These are phyloP conservation scores for Herpailurus yagouaroundi DNA, from an alignment of 2,113 vertebrate genomes.

Conservation along the genomic window DNA sequence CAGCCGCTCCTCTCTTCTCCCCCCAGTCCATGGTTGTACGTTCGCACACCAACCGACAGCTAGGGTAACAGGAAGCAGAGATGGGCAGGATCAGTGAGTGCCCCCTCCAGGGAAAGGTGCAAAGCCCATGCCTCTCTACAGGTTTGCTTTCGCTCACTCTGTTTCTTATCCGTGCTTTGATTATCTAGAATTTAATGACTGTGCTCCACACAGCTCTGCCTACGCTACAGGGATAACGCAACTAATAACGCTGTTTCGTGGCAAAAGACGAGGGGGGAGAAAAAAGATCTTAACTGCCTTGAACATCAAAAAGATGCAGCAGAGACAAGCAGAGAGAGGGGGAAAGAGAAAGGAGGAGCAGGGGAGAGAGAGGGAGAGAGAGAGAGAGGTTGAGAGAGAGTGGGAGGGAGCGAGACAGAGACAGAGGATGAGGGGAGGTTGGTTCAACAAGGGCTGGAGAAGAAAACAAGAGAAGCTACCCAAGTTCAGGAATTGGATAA, in stretches of 20 bases:
- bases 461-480: not conserved
- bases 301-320: not conserved
- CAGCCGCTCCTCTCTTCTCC: accelerated
- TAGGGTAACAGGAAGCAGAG: accelerated
- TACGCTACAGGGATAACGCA: not conserved
- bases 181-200: not conserved
- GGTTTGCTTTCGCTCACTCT: not conserved
- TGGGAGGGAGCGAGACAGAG: no score
- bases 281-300: not conserved
- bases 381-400: not conserved
- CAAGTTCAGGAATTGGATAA: not conserved
- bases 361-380: not conserved
- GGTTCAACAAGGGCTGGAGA: not conserved
- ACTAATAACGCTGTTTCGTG: not conserved
- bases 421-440: not conserved
- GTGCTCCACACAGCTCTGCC: not conserved
- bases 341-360: not conserved
- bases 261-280: not conserved
- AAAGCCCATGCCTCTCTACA: not conserved
- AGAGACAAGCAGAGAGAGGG: not conserved
- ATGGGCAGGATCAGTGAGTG: accelerated
- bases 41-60: no score
- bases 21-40: no score
- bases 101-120: not conserved
- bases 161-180: not conserved